Conservation (phyloP, 2,888 invertebrate genomes). For the Lamellibrachia satsuma region DNA sequence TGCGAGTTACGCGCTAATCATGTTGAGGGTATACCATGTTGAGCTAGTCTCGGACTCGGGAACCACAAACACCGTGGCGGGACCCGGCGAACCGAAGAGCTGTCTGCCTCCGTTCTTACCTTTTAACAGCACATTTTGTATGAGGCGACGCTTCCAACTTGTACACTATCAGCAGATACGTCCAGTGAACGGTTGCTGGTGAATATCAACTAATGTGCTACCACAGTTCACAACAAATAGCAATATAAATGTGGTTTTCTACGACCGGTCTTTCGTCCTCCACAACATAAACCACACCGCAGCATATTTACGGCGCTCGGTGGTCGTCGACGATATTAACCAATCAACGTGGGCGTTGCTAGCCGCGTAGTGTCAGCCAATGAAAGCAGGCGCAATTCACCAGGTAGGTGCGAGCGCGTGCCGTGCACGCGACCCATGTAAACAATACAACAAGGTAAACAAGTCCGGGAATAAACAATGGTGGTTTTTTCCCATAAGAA, state of each 20-base stretch:
- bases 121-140: slow-evolving; percentile 3
- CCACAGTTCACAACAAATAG: neutral
- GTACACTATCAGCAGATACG: neutral
- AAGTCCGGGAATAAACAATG: neutral
- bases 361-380: neutral
- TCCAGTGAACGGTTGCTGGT: neutral
- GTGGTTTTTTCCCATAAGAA: too few species aligned
- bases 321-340: neutral
- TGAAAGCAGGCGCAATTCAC: neutral
- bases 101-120: neutral
- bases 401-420: slow-evolving; percentile 12
- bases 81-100: neutral
- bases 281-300: neutral
- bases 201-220: neutral
- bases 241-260: neutral
- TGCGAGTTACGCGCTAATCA: neutral
- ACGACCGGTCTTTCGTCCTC: neutral
- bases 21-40: neutral
- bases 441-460: neutral
- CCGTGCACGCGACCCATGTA: neutral
- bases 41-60: neutral
- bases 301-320: neutral
- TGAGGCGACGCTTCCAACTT: neutral
- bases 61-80: neutral
- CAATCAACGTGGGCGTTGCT: slow-evolving; percentile 12